phyloP scores from a whole-genome alignment of 2,113 vertebrate species.

The human (Homo sapiens) region GRCh38 chr2:26549001-26549500 shows the following conservation, averaged over 20 bases:
- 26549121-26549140: background rate
- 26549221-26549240: background rate
- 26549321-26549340: background rate
- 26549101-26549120: background rate
- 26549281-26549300: background rate
- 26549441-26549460: background rate
- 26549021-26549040: background rate
- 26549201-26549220: background rate
- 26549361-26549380: background rate
- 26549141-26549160: background rate
- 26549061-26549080: background rate
- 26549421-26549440: background rate
- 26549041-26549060: background rate
- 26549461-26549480: background rate
- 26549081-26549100: background rate
- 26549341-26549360: background rate
- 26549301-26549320: background rate
- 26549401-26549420: background rate
- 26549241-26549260: background rate
- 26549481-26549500: background rate
- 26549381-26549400: conserved; percentile 16
- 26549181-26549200: background rate
- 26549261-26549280: background rate
- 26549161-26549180: conserved; percentile 22
- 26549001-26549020: background rate